Evolutionary conservation across 2,888 invertebrate genomes (phyloP).

Genomic region (Eupelmus urozonus): DNA sequence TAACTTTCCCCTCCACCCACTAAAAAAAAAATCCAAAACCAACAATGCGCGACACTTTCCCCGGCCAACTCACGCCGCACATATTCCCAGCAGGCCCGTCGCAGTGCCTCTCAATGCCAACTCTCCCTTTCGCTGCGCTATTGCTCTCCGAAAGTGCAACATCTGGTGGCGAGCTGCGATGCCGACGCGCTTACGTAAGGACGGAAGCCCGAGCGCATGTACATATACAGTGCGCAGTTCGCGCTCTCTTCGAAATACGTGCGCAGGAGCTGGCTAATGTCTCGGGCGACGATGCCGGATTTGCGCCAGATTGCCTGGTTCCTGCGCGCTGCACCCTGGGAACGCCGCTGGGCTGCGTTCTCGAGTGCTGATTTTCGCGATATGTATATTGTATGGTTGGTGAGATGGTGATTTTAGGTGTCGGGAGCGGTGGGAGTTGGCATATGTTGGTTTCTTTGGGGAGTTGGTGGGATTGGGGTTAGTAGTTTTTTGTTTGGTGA

Average conservation of each 20-base stretch:
- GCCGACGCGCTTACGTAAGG: slow-evolving; percentile 15
- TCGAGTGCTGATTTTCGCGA: neutral
- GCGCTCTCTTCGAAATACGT: too few relatives aligned
- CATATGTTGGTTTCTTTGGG: too few relatives aligned
- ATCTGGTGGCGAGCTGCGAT: slow-evolving; percentile 17
- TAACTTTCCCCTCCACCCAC: too few relatives aligned
- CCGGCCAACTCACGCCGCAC: too few relatives aligned
- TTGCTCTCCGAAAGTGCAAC: slow-evolving; percentile 13
- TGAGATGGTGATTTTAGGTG: neutral
- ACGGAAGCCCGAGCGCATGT: neutral
- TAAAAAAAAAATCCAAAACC: too few relatives aligned
- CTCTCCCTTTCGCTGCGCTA: neutral
- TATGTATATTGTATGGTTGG: neutral
- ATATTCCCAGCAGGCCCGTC: neutral
- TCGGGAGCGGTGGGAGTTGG: too few relatives aligned
- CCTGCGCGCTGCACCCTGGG: slow-evolving; percentile 25
- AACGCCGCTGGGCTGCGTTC: too few relatives aligned
- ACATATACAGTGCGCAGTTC: too few relatives aligned
- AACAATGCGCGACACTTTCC: too few relatives aligned
- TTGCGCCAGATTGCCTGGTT: slow-evolving; percentile 30
- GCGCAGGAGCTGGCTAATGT: neutral
- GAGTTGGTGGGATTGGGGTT: too few relatives aligned
- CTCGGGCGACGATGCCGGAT: slow-evolving; percentile 15
- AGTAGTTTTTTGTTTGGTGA: too few relatives aligned
- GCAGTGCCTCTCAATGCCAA: neutral